Conservation (phyloP, 1,140 invertebrate genomes). For the Wasmannia auropunctata region DNA sequence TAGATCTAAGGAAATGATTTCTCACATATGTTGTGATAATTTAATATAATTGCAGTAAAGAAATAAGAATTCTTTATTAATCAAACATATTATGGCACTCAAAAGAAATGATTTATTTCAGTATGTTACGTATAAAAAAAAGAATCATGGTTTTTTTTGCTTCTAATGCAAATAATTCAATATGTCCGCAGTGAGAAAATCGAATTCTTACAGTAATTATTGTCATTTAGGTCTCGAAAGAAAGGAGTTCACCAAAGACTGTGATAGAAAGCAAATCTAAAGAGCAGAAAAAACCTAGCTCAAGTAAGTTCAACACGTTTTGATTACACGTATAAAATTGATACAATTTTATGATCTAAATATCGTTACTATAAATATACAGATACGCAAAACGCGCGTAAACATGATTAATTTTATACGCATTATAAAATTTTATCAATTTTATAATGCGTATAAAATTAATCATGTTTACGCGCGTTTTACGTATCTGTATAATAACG, state of each 20-base stretch:
- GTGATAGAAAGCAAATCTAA: constrained; percentile 80
- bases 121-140: neutral
- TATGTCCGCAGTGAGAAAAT: neutral
- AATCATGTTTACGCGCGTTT: no score
- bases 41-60: neutral
- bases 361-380: no score
- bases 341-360: no score
- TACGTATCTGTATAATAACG: no score
- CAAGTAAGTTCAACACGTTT: constrained; percentile 60
- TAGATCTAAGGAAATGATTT: no score
- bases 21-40: neutral
- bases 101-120: neutral
- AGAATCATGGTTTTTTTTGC: neutral
- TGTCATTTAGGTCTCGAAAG: constrained; percentile 75
- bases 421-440: no score
- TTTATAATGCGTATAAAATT: no score
- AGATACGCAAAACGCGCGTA: no score
- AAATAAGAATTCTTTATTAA: neutral
- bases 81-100: neutral
- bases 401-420: no score
- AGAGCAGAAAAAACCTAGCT: constrained; percentile 78
- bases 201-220: neutral
- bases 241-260: constrained; percentile 81
- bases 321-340: no score
- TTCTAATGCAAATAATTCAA: neutral